Evolutionary conservation across 2,888 invertebrate genomes (phyloP).

Genomic region (Subacronicta megacephala): DNA sequence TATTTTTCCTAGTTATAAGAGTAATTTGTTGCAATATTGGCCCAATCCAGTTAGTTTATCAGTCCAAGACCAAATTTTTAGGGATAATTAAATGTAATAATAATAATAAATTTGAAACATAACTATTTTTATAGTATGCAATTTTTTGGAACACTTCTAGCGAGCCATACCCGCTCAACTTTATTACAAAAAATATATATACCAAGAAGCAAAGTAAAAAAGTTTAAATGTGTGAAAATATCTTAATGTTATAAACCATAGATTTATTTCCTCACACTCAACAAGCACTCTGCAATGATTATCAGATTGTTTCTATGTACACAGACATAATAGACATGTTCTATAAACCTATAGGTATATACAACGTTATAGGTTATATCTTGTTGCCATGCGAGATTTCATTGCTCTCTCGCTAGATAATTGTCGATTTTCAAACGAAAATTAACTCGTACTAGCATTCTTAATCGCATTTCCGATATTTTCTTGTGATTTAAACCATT

Average conservation of each 20-base stretch:
- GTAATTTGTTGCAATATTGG: too few relatives aligned
- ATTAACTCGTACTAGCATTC: slow-evolving; percentile 42
- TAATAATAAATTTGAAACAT: slow-evolving; percentile 22
- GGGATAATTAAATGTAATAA: slow-evolving; percentile 4
- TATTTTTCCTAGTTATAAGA: too few relatives aligned
- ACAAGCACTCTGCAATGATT: slow-evolving; percentile 67
- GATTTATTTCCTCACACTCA: slow-evolving; percentile 64
- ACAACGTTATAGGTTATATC: slow-evolving; percentile 80
- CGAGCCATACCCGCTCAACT: slow-evolving; percentile 4
- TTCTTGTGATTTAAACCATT: slow-evolving; percentile 37
- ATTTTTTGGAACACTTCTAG: slow-evolving; percentile 18
- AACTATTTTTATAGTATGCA: slow-evolving; percentile 11
- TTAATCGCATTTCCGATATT: slow-evolving; percentile 46
- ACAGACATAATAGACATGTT: slow-evolving; percentile 62
- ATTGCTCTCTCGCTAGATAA: slow-evolving; percentile 61
- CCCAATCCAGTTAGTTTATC: not conserved
- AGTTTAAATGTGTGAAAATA: slow-evolving; percentile 34
- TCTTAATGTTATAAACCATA: slow-evolving; percentile 54
- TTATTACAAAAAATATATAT: slow-evolving; percentile 23
- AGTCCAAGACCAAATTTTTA: not conserved
- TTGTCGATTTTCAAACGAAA: slow-evolving; percentile 51
- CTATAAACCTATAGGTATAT: slow-evolving; percentile 68
- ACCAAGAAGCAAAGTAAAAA: slow-evolving; percentile 17
- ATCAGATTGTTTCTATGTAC: slow-evolving; percentile 76
- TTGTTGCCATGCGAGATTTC: slow-evolving; percentile 85